Evolutionary conservation across 1,140 invertebrate species (phyloP), one percentile per base, ranked within the genome.

Genomic region (Calephelis nemesis): DNA sequence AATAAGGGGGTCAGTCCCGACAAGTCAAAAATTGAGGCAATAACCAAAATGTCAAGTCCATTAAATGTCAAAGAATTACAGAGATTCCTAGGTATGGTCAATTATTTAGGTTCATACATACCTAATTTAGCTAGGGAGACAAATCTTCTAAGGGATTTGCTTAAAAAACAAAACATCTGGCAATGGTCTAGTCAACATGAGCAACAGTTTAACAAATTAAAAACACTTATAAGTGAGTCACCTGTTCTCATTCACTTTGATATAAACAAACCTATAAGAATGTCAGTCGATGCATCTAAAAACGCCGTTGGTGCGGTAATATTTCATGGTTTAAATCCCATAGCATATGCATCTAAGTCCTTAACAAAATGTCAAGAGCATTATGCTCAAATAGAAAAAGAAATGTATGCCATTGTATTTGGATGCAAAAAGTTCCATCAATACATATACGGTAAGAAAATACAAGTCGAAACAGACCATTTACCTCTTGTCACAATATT

Each of bases 351-450:
- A 6, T 87, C 83, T 65, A 84, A 84, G 74, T 48, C 72, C 4
- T 62, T 77, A 8, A 69, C 67, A 3, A 49, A 65, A 6, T 48
- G 65, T 8, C 39, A 74, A 63, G 8, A 69, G 48, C 62, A 60
- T 39, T 75, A 75, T 49, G 19, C 62, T 13, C 74, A 92, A 69
- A 88, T 83, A 13, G 91, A 93, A 69, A 83, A 85, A 67, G 90
- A 92, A 73, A 73, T 78, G 39, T 64, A 91, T 1, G 77, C 83
- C 9, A 75, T 84, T 10, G 50, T 78, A 12, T 86, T 81, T 83
- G 81, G 77, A 19, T 71, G 86, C 39, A 79, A 87, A 42, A 77
- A 77, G 64, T 84, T 85, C 54, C 74, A 85, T 58, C 68, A 80
- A 65, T 89, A 84, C 68, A 52, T 85, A 8, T 74, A 75, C 64